These are phyloP conservation scores for Odontophorus gujanensis DNA, from an alignment of 2,113 vertebrate genomes.

Conservation along the genomic window DNA sequence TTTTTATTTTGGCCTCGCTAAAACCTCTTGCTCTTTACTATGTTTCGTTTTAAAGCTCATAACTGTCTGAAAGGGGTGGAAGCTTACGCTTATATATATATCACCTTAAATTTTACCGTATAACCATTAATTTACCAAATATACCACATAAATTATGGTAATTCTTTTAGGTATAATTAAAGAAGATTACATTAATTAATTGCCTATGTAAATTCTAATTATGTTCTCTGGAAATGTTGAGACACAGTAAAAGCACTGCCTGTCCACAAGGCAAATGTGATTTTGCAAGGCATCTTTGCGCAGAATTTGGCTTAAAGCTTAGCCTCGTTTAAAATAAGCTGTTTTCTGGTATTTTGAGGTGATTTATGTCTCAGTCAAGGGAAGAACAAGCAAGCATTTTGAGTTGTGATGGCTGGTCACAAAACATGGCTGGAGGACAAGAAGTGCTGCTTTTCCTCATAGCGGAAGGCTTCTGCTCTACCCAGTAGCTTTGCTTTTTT, in stretches of 20 bases:
- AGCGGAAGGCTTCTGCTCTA: background rate
- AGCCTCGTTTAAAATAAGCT: background rate
- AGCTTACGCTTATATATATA: background rate
- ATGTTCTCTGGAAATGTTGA: background rate
- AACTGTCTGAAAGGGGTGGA: background rate
- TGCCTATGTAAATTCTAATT: constrained; percentile 36
- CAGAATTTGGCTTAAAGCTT: background rate
- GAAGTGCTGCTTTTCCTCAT: background rate
- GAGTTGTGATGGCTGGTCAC: background rate
- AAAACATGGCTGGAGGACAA: background rate
- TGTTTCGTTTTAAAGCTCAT: background rate
- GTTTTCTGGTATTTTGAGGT: background rate
- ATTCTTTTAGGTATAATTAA: constrained; percentile 17
- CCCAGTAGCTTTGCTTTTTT: background rate
- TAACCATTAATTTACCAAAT: background rate
- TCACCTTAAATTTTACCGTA: background rate
- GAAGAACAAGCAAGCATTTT: background rate
- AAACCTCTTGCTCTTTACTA: background rate
- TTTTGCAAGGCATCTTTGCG: background rate
- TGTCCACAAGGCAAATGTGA: background rate
- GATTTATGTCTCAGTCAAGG: background rate
- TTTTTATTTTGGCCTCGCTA: background rate
- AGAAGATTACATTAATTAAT: background rate
- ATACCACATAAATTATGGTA: background rate
- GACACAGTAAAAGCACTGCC: background rate